Evolutionary conservation across 2,888 invertebrate species (phyloP), one percentile per base, ranked within the genome.

Genomic region (Zygogramma bicolorata): DNA sequence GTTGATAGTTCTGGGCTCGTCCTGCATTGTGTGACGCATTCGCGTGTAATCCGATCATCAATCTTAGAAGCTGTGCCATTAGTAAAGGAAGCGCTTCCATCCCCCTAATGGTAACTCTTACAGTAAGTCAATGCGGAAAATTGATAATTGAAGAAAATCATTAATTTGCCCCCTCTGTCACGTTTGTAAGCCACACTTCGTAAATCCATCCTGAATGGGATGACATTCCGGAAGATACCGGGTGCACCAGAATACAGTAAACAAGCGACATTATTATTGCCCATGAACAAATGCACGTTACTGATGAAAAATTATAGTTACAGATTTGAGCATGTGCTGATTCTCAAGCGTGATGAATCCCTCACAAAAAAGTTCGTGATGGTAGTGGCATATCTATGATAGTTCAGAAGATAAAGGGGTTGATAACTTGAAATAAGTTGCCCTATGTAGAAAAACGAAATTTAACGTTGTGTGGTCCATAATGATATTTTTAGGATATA

Each of bases 31-130:
- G 81, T 71, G 78, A 79, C 80, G 77, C 77, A 79, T 76, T 83
- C 81, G 82, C 83, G 81, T 83, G 82, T 83, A 82, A 83, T 83
- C 82, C 78, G 81, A 82, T 82, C 82, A 83, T 83, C 83, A 83
- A 83, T 83, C 83, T 83, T 82, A 77, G 79, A 80, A 81, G 82
- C 80, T 79, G 81, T 79, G 81, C 83, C 82, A 82, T 83, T 83
- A 83, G 81, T 78, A 78, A 75, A 78, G 81, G 81, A 82, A 82
- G 81, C 83, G 81, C 82, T 82, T 79, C 82, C 78, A 80, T 81
- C 77, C 76, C 77, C 78, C 77, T 81, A 81, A 82, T 82, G 81
- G 81, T 81, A 77, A 80, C 80, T 72, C 76, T 75, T 75, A 75
- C 75, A 69, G 74, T 77, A 81, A 81, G 81, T 80, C 81, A 81